Percentiles rank a stretch among this genome's conserved stretches.
Conservation (phyloP, 2,888 invertebrate genomes). For the Epirrhoe alternata region DNA sequence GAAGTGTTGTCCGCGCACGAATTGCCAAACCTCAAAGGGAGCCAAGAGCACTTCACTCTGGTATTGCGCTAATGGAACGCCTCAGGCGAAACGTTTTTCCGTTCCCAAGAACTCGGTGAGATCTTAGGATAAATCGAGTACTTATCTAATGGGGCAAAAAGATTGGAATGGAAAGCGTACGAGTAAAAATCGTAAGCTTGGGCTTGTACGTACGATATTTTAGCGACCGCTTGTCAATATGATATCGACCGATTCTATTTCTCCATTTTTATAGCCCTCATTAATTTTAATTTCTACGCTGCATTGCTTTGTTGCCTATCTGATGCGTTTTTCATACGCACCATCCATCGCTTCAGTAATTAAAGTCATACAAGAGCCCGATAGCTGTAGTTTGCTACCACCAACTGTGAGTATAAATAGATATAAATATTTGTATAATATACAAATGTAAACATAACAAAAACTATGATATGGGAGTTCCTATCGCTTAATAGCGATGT, state of each 20-base stretch:
- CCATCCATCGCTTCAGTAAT: too few species aligned
- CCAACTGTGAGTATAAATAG: too few species aligned
- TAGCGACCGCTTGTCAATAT: too few species aligned
- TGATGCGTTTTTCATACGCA: too few species aligned
- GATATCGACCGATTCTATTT: neutral
- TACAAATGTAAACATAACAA: neutral
- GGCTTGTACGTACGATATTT: neutral
- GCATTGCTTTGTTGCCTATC: too few species aligned
- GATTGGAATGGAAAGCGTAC: slow-evolving; percentile 16
- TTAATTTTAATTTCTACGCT: too few species aligned
- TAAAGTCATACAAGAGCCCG: too few species aligned
- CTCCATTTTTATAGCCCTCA: neutral
- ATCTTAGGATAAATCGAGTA: slow-evolving; percentile 9
- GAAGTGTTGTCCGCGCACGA: neutral
- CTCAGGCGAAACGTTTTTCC: neutral
- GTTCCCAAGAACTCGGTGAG: neutral
- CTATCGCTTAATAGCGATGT: too few species aligned
- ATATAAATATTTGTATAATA: too few species aligned
- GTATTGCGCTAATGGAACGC: slow-evolving; percentile 2
- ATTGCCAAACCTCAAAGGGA: neutral
- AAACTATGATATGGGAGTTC: neutral
- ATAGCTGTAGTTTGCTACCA: too few species aligned
- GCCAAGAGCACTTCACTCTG: neutral
- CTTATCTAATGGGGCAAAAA: slow-evolving; percentile 7
- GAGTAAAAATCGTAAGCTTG: neutral